A percentile compares a stretch with the other conserved stretches of the same genome.
Conservation (phyloP, 35 echinoderm and acorn worm genomes). For the Eucidaris tribuloides region DNA sequence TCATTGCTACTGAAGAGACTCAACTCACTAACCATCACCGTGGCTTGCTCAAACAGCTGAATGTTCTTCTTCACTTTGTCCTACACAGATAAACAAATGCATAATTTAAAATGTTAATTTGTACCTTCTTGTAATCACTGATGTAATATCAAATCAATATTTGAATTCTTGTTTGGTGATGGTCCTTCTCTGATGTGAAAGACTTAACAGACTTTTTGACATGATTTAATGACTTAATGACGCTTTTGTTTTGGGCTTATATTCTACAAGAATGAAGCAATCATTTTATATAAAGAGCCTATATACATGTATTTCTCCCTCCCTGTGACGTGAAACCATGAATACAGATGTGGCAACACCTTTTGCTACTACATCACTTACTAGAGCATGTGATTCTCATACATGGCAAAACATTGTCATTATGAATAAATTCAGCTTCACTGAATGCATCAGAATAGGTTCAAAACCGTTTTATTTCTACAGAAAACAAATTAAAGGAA, state of each 20-base stretch:
- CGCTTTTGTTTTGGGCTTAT: not conserved
- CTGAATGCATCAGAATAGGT: too few relatives aligned
- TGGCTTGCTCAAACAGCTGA: conserved; percentile 72
- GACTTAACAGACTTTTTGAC: not conserved
- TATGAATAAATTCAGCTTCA: too few relatives aligned
- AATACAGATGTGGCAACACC: too few relatives aligned
- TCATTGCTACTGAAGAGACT: conserved; percentile 91
- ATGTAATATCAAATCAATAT: not conserved
- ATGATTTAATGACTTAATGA: not conserved
- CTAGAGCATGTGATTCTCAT: too few relatives aligned
- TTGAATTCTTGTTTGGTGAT: not conserved
- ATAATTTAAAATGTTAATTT: not conserved
- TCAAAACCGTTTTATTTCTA: too few relatives aligned
- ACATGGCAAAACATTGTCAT: too few relatives aligned
- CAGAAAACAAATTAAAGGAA: too few relatives aligned
- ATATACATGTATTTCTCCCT: too few relatives aligned
- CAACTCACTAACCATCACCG: conserved; percentile 92
- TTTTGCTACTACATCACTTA: too few relatives aligned
- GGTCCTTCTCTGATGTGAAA: not conserved
- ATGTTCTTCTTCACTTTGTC: conserved; percentile 65
- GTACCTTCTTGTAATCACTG: not conserved
- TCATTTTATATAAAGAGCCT: too few relatives aligned
- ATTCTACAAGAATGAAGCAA: not conserved
- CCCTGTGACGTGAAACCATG: too few relatives aligned
- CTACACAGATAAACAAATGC: conserved; percentile 22